Base-by-base conservation (phyloP, 2,113 vertebrate species). In the Bubo blakistoni region DNA sequence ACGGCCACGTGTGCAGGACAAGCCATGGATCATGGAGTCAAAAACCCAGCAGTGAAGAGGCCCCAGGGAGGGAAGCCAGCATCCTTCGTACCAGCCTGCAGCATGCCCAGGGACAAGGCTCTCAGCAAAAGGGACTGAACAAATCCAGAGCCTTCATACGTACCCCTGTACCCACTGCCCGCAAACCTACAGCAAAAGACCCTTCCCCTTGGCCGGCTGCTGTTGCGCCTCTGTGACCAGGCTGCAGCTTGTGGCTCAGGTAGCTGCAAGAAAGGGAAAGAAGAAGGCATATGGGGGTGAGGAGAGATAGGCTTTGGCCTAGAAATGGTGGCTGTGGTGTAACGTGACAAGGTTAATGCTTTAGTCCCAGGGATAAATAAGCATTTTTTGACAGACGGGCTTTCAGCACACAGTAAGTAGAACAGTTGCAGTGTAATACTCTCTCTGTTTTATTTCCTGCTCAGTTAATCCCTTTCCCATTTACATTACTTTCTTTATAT, bases 1-100 rank as follows among this genome's bases (percentile, higher is more conserved):
- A 2, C 0, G 29, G 42, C 55, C 2, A 0, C 0, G 2, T 7
- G 30, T 26, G 44, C 42, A 70, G 61, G 42, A 55, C 0, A 3
- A 79, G 29, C 38, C 1, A 4, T 1, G 6, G 38, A 42, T 72
- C 2, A 1, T 16, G 30, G 47, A 55, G 24, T 34, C 51, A 63
- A 85, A 91, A 88, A n/a, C 19, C 7, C 40, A 40, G 29, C 40
- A 49, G 26, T 6, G 16, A 58, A 62, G 47, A 88, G 32, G 44
- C n/a, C n/a, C 13, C 30, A n/a, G 12, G 24, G 47, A 72, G 44
- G 27, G 44, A 85, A 55, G 22, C 7, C 10, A 51, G 61, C 4
- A 2, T 38, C 17, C 32, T 13, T 13, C 44, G 11, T 65, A 34
- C n/a, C 49, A 42, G 49, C 34, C 27, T 25, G 59, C 34, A 34